Conservation (phyloP, 2,888 invertebrate species). For the Andrena dorsata region DNA sequence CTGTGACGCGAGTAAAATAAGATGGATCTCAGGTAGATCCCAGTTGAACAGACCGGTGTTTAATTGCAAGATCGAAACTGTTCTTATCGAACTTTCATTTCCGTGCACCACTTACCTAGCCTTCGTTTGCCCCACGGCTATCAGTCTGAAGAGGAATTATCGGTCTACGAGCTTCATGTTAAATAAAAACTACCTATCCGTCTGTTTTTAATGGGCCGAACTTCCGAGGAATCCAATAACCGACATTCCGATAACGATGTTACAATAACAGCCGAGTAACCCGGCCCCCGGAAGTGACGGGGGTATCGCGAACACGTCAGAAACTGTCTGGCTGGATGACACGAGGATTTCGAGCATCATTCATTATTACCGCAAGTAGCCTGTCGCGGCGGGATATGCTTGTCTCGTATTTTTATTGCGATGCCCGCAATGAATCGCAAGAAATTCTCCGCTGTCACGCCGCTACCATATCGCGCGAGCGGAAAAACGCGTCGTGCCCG, state of each 20-base stretch:
- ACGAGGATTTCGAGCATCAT: constrained; percentile 52
- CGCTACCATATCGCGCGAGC: constrained; percentile 39
- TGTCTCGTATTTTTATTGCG: constrained; percentile 30
- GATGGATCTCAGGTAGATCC: too few species aligned
- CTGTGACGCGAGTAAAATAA: too few species aligned
- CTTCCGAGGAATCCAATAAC: neutral
- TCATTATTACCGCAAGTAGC: constrained; percentile 58
- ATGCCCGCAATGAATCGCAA: constrained; percentile 47
- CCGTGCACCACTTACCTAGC: neutral
- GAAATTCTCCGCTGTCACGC: constrained; percentile 45
- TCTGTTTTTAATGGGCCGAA: constrained; percentile 18
- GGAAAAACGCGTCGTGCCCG: constrained; percentile 10
- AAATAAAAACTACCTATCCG: neutral
- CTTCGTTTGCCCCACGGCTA: neutral
- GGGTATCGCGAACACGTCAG: constrained; percentile 46
- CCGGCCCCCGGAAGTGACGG: constrained; percentile 21
- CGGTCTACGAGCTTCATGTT: neutral
- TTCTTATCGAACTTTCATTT: neutral
- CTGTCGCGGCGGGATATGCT: constrained; percentile 27
- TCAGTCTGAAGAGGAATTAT: neutral
- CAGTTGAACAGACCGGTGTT: neutral
- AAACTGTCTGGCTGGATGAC: constrained; percentile 49
- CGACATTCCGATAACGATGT: constrained; percentile 14
- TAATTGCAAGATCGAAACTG: neutral
- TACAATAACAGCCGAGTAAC: constrained; percentile 43